phyloP scores from a whole-genome alignment of 2,888 invertebrate genomes.

The Rhorus exstirpatorius region DNA sequence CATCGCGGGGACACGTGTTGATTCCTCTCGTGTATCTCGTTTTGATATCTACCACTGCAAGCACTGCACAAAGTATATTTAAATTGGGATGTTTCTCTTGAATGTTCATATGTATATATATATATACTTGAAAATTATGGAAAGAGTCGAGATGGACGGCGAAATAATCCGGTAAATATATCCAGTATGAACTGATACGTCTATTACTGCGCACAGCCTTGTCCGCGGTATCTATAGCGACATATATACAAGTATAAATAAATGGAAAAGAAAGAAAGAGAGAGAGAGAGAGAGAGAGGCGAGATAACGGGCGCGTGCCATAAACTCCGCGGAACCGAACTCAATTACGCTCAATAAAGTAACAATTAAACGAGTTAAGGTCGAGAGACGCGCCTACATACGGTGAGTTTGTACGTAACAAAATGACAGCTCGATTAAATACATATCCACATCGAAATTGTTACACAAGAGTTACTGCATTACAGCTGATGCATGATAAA shows the following conservation, averaged over 20 bases:
- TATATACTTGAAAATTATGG: slow-evolving; percentile 1
- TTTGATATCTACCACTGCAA: slow-evolving; percentile 16
- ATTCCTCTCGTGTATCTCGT: slow-evolving; percentile 60
- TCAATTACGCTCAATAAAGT: slow-evolving; percentile 83
- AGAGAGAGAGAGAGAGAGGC: slow-evolving; percentile 28
- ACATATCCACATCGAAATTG: too few relatives aligned
- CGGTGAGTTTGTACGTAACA: too few relatives aligned
- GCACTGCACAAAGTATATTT: not conserved
- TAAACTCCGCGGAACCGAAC: slow-evolving; percentile 74
- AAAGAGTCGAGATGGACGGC: slow-evolving; percentile 4
- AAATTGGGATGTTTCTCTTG: slow-evolving; percentile 1
- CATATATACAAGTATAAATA: not conserved
- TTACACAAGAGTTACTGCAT: too few relatives aligned
- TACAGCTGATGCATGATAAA: too few relatives aligned
- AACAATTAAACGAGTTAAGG: slow-evolving; percentile 81
- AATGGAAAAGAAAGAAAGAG: slow-evolving; percentile 34
- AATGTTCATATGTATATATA: slow-evolving; percentile 7
- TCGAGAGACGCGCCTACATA: too few relatives aligned
- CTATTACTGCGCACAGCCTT: not conserved
- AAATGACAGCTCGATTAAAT: not conserved
- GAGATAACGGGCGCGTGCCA: slow-evolving; percentile 26
- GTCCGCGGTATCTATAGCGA: not conserved
- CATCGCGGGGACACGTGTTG: slow-evolving; percentile 60
- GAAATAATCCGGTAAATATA: slow-evolving; percentile 21
- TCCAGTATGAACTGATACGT: slow-evolving; percentile 32